phyloP scores from a whole-genome alignment of 2,888 invertebrate species.

The Ryuthela nishihirai region DNA sequence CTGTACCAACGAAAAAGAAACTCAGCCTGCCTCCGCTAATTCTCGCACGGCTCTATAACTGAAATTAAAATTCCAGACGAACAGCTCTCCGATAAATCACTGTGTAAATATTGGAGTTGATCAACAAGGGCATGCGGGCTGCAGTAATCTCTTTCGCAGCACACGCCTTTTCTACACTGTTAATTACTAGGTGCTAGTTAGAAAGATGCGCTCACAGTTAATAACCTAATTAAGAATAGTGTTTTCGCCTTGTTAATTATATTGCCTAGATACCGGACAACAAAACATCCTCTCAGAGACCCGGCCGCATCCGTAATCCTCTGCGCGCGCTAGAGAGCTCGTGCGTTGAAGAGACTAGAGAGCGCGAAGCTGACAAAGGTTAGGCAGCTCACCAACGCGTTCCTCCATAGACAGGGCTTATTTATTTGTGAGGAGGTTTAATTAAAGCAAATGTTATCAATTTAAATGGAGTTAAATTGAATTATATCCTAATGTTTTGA shows the following conservation, averaged over 20 bases:
- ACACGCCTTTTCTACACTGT: slow-evolving; percentile 35
- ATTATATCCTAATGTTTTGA: slow-evolving; percentile 30
- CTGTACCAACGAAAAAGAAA: too few species aligned
- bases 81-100: slow-evolving; percentile 9
- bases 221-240: slow-evolving; percentile 39
- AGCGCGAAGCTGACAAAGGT: too few species aligned
- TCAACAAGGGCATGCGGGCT: slow-evolving; percentile 25
- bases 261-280: slow-evolving; percentile 6
- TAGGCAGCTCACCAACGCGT: too few species aligned
- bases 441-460: slow-evolving; percentile 38
- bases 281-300: too few species aligned
- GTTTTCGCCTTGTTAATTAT: slow-evolving; percentile 38
- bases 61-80: slow-evolving; percentile 16
- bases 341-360: too few species aligned
- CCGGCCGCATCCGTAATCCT: too few species aligned
- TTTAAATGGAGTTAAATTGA: slow-evolving; percentile 38
- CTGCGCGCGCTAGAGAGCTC: too few species aligned
- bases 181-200: slow-evolving; percentile 36
- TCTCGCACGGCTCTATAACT: too few species aligned
- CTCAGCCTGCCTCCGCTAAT: too few species aligned
- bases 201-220: slow-evolving; percentile 24
- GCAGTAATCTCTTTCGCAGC: too few species aligned
- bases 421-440: slow-evolving; percentile 27
- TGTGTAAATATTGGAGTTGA: slow-evolving; percentile 18
- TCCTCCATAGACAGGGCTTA: slow-evolving; percentile 32